Percentiles rank a stretch among this genome's conserved stretches.
Conservation (phyloP, 2,888 invertebrate species). For the Trichopria drosophilae region DNA sequence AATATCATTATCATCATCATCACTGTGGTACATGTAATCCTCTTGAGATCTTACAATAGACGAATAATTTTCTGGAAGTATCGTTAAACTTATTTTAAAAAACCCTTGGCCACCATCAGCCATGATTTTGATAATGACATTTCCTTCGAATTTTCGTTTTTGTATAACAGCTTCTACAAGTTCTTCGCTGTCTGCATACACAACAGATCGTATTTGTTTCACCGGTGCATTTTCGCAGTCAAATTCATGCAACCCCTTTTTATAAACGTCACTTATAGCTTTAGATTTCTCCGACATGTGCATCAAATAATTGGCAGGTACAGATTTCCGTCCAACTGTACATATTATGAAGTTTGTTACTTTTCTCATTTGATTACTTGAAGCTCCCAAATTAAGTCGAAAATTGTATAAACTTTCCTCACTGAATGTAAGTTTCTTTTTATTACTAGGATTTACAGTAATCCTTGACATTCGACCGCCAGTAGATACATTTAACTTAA, state of each 20-base stretch:
- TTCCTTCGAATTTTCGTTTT: constrained; percentile 9
- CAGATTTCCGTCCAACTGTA: constrained; percentile 7
- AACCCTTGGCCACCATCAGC: too few species aligned
- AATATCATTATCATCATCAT: too few species aligned
- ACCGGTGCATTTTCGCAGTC: constrained; percentile 10
- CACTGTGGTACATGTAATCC: too few species aligned
- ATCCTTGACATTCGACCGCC: constrained; percentile 7
- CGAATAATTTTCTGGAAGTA: too few species aligned
- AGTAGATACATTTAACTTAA: neutral
- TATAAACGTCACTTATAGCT: constrained; percentile 4
- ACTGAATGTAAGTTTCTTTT: constrained; percentile 2
- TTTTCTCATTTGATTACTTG: constrained; percentile 10
- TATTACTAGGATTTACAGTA: neutral
- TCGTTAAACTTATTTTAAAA: too few species aligned
- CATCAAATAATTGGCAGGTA: constrained; percentile 10
- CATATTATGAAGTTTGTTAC: constrained; percentile 8
- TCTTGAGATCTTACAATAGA: constrained; percentile 4
- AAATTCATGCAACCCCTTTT: constrained; percentile 9
- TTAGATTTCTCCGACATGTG: constrained; percentile 7
- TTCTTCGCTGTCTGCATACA: constrained; percentile 8
- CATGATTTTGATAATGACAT: constrained; percentile 7
- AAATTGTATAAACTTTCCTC: constrained; percentile 7
- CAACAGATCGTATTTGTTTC: constrained; percentile 16
- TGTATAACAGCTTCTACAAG: constrained; percentile 8
- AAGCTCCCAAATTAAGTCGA: neutral